These are phyloP conservation scores for Asbolus verrucosus DNA, from an alignment of 1,140 invertebrate species.

Conservation along the genomic window DNA sequence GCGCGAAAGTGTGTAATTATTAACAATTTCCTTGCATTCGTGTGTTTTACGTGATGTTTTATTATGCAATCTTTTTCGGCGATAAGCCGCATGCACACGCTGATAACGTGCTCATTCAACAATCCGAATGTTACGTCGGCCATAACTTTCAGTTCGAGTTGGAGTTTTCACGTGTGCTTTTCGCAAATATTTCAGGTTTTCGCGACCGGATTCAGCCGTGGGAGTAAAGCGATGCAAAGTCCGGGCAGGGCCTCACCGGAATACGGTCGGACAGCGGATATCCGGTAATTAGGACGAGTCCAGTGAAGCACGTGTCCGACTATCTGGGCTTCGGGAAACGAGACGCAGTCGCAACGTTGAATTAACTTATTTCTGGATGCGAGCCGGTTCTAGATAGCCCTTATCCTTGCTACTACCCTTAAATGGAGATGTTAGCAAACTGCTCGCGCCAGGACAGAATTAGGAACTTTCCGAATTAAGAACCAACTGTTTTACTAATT, in stretches of 20 bases:
- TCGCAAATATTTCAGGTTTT: constrained; percentile 30
- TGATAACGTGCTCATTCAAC: constrained; percentile 8
- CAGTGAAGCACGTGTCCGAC: constrained; percentile 37
- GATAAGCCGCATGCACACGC: neutral
- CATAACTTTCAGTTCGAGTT: neutral
- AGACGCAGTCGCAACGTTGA: constrained; percentile 12
- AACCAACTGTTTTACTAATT: no score
- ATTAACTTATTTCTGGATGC: constrained; percentile 26
- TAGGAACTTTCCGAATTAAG: no score
- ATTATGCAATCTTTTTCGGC: neutral
- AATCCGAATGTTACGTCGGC: neutral
- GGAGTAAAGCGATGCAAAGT: constrained; percentile 28
- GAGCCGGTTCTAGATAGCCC: neutral
- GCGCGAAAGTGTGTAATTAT: constrained; percentile 1
- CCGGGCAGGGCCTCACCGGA: constrained; percentile 11
- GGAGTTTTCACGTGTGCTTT: neutral
- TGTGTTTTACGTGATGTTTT: neutral
- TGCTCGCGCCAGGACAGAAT: no score
- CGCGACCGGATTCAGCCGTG: constrained; percentile 11
- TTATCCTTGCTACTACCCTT: constrained; percentile 3
- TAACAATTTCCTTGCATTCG: neutral
- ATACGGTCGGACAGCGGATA: constrained; percentile 36
- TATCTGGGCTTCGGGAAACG: constrained; percentile 22
- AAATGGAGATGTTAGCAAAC: no score
- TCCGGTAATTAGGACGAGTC: constrained; percentile 38